Conservation (phyloP, 2,888 invertebrate species). For the Macroteleia sp. region DNA sequence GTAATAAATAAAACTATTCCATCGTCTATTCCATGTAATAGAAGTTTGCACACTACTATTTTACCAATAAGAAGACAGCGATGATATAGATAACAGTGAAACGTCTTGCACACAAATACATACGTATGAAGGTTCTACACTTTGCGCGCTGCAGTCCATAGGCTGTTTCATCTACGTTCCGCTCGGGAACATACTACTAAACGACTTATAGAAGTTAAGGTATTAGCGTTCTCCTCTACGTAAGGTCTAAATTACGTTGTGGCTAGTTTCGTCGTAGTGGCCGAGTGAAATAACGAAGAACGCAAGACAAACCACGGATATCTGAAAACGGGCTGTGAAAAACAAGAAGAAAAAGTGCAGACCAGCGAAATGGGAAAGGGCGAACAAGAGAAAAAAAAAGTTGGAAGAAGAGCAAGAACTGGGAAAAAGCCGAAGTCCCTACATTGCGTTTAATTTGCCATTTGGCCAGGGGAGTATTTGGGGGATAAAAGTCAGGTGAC, state of each 20-base stretch:
- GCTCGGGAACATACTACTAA: conserved; percentile 44
- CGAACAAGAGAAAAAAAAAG: conserved; percentile 6
- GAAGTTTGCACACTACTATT: no score
- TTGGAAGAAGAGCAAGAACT: conserved; percentile 13
- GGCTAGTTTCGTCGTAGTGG: no score
- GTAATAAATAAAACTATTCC: no score
- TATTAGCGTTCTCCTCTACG: conserved; percentile 28
- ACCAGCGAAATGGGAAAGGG: neutral
- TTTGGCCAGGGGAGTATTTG: conserved; percentile 26
- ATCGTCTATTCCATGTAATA: no score
- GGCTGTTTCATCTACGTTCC: conserved; percentile 49
- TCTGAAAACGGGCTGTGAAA: conserved; percentile 29
- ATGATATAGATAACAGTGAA: conserved; percentile 37
- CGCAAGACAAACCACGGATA: conserved; percentile 24
- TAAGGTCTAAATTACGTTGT: conserved; percentile 55
- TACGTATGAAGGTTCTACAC: conserved; percentile 27
- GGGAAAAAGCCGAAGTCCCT: conserved; percentile 16
- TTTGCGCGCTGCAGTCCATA: conserved; percentile 26
- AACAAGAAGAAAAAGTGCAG: conserved; percentile 20
- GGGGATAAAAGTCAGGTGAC: conserved; percentile 30
- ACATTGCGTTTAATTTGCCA: conserved; percentile 48
- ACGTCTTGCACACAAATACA: conserved; percentile 37
- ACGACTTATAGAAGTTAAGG: conserved; percentile 59
- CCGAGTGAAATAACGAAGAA: conserved; percentile 53
- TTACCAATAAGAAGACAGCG: no score